Percentiles rank a stretch among this genome's conserved stretches.
Conservation (phyloP, 2,113 vertebrate species). For the Plotosus lineatus region DNA sequence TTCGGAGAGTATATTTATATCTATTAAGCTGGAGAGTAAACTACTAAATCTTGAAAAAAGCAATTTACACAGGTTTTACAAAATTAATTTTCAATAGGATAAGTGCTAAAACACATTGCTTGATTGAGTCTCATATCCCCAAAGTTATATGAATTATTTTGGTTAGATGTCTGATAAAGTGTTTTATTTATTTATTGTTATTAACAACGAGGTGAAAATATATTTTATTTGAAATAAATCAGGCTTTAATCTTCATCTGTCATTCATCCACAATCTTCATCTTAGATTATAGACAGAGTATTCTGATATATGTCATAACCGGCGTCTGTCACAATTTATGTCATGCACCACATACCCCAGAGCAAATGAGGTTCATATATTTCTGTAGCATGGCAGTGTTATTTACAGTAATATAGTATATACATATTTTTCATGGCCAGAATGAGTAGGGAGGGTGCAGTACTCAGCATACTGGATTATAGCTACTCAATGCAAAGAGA, state of each 20-base stretch:
- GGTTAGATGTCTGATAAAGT: background rate
- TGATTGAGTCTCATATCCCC: background rate
- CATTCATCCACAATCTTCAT: background rate
- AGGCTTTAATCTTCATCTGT: background rate
- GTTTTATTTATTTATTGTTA: background rate
- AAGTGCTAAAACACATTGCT: background rate
- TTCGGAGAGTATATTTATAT: background rate
- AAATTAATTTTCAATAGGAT: background rate
- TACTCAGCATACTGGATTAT: slow-evolving; percentile 38
- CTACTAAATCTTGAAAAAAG: background rate
- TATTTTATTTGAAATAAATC: background rate
- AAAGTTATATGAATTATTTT: background rate
- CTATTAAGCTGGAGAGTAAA: background rate
- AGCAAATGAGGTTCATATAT: slow-evolving; percentile 36
- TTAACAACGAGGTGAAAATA: background rate
- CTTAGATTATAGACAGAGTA: background rate
- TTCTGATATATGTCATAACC: background rate
- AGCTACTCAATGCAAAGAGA: slow-evolving; percentile 41
- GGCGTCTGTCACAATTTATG: slow-evolving; percentile 10
- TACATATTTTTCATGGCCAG: slow-evolving; percentile 48
- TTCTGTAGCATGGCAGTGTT: slow-evolving; percentile 52
- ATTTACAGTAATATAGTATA: too few relatives aligned
- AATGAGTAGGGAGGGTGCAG: slow-evolving; percentile 14
- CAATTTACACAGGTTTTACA: background rate
- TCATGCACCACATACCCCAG: slow-evolving; percentile 11